Percentiles rank a stretch among this genome's conserved stretches.
phyloP scores from a whole-genome alignment of 2,797 vertebrate species.

The Catharus ustulatus region DNA sequence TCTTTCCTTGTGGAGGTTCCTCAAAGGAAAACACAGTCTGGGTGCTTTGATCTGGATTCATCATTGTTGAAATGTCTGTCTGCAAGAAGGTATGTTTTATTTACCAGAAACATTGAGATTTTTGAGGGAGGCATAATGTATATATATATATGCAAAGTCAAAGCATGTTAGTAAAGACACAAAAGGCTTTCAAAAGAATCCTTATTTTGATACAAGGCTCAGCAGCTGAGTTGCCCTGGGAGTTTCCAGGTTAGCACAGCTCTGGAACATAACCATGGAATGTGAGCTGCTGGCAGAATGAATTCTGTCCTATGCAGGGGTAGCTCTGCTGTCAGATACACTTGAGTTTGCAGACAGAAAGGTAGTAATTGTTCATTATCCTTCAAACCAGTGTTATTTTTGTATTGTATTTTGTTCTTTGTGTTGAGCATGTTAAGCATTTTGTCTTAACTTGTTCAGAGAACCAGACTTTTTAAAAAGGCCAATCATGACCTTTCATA shows the following conservation, averaged over 20 bases:
- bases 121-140: neutral
- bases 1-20: conserved; percentile 86
- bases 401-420: neutral
- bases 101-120: neutral
- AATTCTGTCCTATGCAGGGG: neutral
- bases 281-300: neutral
- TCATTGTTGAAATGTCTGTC: conserved; percentile 91
- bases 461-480: neutral
- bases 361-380: neutral
- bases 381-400: neutral
- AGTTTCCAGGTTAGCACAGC: neutral
- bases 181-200: neutral
- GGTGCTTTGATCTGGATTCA: conserved; percentile 96
- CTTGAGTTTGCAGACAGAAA: neutral
- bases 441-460: neutral
- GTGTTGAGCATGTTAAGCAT: neutral
- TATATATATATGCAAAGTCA: neutral
- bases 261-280: neutral
- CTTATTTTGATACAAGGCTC: neutral
- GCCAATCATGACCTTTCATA: neutral
- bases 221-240: neutral
- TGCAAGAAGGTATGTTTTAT: conserved; percentile 86
- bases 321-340: neutral
- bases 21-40: conserved; percentile 95
- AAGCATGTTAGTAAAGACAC: neutral